A percentile compares a stretch with the other conserved stretches of the same genome.
phyloP scores from a whole-genome alignment of 2,113 vertebrate genomes.

The Empidonax alnorum region DNA sequence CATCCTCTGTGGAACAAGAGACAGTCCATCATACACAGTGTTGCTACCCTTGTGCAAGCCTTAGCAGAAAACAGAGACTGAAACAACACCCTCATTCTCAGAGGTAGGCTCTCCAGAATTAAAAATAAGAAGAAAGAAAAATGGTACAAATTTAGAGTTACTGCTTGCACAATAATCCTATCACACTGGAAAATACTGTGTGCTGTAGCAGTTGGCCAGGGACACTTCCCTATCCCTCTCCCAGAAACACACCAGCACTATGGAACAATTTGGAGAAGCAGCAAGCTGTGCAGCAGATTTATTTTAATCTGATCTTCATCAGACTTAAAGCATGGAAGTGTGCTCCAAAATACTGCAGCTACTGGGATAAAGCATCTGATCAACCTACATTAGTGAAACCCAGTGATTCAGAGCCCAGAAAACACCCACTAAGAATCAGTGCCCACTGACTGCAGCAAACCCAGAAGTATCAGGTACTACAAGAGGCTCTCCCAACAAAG shows the following conservation, averaged over 20 bases:
- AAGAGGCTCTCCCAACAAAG: not conserved
- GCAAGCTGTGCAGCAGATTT: not conserved
- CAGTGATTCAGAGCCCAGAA: not conserved
- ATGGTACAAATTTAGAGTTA: not conserved
- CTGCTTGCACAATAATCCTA: not conserved
- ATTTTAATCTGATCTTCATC: not conserved
- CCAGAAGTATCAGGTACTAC: fast-evolving
- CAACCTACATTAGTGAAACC: not conserved
- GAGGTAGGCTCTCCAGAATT: not conserved
- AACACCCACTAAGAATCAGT: not conserved
- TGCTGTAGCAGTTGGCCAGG: not conserved
- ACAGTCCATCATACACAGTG: not conserved
- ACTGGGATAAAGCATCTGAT: not conserved
- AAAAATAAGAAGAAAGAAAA: not conserved
- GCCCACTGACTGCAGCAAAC: not conserved
- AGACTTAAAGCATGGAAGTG: not conserved
- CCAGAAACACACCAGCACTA: not conserved
- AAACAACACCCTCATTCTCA: not conserved
- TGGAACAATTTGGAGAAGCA: not conserved
- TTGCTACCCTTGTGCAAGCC: not conserved
- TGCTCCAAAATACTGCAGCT: not conserved
- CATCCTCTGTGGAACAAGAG: not conserved
- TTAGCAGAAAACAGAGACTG: not conserved
- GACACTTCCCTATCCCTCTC: not conserved
- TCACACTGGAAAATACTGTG: not conserved